phyloP scores from a whole-genome alignment of 2,888 invertebrate genomes.

The Drosophila mayaguana region DNA sequence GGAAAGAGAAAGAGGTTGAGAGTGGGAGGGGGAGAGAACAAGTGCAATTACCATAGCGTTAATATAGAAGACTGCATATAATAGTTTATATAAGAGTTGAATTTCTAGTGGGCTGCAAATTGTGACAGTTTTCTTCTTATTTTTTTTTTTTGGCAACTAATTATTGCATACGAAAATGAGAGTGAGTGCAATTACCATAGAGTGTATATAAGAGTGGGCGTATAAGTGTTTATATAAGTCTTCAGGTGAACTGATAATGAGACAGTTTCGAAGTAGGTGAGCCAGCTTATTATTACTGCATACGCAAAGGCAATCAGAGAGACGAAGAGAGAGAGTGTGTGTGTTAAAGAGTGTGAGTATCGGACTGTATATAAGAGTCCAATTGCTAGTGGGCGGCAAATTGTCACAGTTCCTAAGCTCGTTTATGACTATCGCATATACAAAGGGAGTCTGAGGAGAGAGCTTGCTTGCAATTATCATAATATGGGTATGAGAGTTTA shows the following conservation, averaged over 20 bases:
- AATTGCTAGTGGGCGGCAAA: neutral
- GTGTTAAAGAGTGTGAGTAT: neutral
- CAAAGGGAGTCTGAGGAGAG: neutral
- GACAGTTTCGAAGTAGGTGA: constrained; percentile 48
- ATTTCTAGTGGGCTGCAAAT: constrained; percentile 1
- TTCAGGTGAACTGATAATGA: neutral
- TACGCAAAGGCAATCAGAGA: neutral
- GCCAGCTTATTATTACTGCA: constrained; percentile 42
- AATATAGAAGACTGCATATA: constrained; percentile 6
- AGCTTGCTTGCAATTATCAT: neutral
- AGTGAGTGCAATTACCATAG: constrained; percentile 13
- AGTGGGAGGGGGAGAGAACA: constrained; percentile 45
- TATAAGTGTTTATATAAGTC: constrained; percentile 3
- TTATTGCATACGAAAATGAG: constrained; percentile 42
- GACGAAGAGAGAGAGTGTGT: neutral
- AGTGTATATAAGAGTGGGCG: neutral
- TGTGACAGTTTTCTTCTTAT: constrained; percentile 5
- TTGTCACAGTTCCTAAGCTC: neutral
- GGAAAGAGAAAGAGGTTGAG: constrained; percentile 37
- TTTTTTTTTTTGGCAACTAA: constrained; percentile 56
- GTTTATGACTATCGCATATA: neutral
- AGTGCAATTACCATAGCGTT: constrained; percentile 66
- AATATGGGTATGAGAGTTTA: neutral
- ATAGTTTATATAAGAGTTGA: constrained; percentile 62
- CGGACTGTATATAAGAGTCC: neutral